Evolutionary conservation across 2,888 invertebrate species (phyloP).

Genomic region (Andrena bicolor): DNA sequence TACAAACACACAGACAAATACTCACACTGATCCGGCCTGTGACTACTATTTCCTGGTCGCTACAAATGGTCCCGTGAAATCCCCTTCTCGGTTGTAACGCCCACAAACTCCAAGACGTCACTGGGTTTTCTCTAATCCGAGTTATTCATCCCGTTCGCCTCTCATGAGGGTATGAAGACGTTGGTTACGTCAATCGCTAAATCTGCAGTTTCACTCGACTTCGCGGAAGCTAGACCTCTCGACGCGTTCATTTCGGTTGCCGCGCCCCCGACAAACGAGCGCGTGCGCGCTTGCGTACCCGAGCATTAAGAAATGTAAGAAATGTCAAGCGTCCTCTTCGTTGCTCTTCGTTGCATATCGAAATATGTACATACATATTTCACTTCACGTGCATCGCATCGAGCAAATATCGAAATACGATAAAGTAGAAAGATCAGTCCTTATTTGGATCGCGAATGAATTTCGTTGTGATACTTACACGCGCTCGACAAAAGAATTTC

Average conservation of each 20-base stretch:
- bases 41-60: constrained; percentile 35
- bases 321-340: background rate
- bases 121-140: constrained; percentile 28
- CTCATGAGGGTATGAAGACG: background rate
- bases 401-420: background rate
- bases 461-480: background rate
- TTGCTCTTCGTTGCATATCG: too few species aligned
- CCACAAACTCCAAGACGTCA: constrained; percentile 44
- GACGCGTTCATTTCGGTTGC: background rate
- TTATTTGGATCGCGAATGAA: background rate
- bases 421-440: background rate
- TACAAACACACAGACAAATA: constrained; percentile 10
- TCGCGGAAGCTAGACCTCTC: constrained; percentile 27
- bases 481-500: background rate
- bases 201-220: constrained; percentile 49
- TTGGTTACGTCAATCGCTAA: constrained; percentile 63
- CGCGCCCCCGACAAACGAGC: background rate
- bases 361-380: too few species aligned
- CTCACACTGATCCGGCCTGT: constrained; percentile 7
- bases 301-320: background rate
- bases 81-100: constrained; percentile 11
- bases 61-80: constrained; percentile 55
- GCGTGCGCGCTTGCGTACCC: background rate
- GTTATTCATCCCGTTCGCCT: constrained; percentile 15
- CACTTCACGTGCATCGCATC: background rate